A percentile compares a stretch with the other conserved stretches of the same genome.
phyloP scores from a whole-genome alignment of 2,113 vertebrate genomes.

The Sorex araneus region DNA sequence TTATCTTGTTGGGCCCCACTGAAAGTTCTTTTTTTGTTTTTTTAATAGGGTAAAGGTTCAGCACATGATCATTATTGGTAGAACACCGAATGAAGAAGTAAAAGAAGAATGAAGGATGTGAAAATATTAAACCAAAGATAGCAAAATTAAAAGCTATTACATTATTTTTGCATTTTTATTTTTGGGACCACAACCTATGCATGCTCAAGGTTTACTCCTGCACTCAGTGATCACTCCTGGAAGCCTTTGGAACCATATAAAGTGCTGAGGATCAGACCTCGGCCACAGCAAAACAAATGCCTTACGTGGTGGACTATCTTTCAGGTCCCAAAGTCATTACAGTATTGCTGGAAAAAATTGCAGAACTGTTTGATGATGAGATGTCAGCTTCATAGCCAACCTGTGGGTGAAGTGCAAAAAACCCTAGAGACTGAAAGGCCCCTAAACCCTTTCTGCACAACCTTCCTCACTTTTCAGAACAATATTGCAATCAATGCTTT shows the following conservation, averaged over 20 bases:
- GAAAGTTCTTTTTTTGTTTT: neutral
- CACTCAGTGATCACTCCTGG: no score
- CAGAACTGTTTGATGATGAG: neutral
- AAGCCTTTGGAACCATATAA: no score
- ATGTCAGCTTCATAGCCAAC: neutral
- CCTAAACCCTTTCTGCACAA: neutral
- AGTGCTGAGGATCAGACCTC: no score
- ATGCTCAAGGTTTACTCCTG: no score
- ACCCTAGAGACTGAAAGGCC: neutral
- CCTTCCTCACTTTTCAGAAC: conserved; percentile 41
- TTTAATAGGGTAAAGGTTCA: neutral
- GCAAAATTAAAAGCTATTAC: neutral
- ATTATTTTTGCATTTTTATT: no score
- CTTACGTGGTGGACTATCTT: no score
- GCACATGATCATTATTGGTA: neutral
- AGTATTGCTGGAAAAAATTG: conserved; percentile 25
- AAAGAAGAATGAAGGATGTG: neutral
- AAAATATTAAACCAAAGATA: neutral
- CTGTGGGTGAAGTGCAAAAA: neutral
- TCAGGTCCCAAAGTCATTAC: neutral
- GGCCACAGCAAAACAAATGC: no score
- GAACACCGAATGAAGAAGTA: neutral
- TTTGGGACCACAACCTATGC: no score
- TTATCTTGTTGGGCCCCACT: neutral
- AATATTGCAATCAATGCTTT: conserved; percentile 57